These are phyloP conservation scores for Hafferia zeledoni DNA, from an alignment of 2,797 vertebrate species.

Conservation along the genomic window DNA sequence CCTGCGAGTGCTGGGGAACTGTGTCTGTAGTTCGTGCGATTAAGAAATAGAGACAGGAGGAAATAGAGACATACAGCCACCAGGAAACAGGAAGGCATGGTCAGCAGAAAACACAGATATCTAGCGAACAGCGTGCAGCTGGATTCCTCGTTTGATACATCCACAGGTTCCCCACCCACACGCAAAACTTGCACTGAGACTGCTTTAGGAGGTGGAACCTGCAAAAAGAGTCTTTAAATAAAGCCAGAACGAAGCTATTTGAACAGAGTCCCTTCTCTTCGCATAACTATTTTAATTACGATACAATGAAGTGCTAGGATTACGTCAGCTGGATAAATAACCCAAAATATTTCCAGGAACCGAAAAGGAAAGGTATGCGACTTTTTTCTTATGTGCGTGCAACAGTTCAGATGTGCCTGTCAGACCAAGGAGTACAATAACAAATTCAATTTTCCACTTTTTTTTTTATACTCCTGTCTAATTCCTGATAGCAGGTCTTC, in stretches of 20 bases:
- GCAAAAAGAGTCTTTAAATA: not conserved
- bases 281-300: not conserved
- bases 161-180: not conserved
- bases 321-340: not conserved
- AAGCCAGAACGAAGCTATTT: not conserved
- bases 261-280: not conserved
- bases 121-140: not conserved
- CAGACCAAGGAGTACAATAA: not conserved
- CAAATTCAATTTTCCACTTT: not conserved
- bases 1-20: not conserved
- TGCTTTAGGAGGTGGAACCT: not conserved
- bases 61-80: constrained; percentile 6
- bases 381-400: not conserved
- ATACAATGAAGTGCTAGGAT: not conserved
- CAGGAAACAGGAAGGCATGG: not conserved
- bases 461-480: not conserved
- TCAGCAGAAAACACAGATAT: not conserved
- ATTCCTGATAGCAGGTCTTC: not conserved
- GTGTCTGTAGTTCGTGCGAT: not conserved
- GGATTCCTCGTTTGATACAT: not conserved
- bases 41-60: not conserved
- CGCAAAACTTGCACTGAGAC: not conserved
- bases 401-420: not conserved
- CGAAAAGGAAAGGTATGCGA: not conserved
- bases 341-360: not conserved